These are phyloP conservation scores for Metaphire vulgaris DNA, from an alignment of 1,140 invertebrate species.

Conservation along the genomic window DNA sequence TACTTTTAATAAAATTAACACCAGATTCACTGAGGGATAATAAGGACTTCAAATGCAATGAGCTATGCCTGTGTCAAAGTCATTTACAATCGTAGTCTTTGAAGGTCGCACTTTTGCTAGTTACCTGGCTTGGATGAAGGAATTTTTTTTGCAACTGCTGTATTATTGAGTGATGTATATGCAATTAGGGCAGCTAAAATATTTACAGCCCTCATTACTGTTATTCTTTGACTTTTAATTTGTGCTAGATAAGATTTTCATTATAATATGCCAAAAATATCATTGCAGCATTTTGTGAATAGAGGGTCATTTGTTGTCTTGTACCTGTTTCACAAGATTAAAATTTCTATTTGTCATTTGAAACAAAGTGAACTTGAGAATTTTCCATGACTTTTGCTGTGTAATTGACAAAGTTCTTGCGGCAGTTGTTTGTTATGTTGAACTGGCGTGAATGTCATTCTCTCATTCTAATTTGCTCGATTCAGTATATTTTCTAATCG, in stretches of 20 bases:
- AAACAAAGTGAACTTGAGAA: too few species aligned
- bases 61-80: background rate
- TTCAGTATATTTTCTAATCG: too few species aligned
- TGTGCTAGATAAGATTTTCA: background rate
- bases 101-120: background rate
- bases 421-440: too few species aligned
- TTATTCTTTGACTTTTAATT: background rate
- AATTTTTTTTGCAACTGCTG: background rate
- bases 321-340: too few species aligned
- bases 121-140: background rate
- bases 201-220: background rate
- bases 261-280: background rate
- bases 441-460: too few species aligned
- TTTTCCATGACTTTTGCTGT: too few species aligned
- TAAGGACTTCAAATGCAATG: background rate
- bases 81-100: background rate
- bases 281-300: background rate
- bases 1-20: too few species aligned
- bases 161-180: background rate
- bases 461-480: too few species aligned
- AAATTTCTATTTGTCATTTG: too few species aligned
- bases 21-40: background rate
- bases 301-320: too few species aligned
- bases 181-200: background rate
- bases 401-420: too few species aligned